Evolutionary conservation across 2,797 vertebrate species (phyloP).

Genomic region (Amniataba percoides): DNA sequence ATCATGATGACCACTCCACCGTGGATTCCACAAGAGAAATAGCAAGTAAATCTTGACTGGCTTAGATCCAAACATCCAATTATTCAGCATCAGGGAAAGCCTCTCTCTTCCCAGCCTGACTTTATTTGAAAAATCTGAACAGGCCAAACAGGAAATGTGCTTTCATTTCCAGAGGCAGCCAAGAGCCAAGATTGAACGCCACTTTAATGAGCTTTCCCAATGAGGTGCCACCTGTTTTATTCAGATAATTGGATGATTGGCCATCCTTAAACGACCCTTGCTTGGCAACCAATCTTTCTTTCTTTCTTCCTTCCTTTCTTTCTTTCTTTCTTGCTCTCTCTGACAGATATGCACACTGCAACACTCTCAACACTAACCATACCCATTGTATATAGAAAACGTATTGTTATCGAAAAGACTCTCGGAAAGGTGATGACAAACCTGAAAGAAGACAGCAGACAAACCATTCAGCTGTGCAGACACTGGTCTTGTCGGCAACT

Average conservation of each 20-base stretch:
- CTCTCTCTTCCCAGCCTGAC: conserved; percentile 45
- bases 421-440: conserved; percentile 17
- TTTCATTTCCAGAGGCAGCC: conserved; percentile 74
- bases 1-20: conserved; percentile 62
- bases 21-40: conserved; percentile 55
- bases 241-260: conserved; percentile 83
- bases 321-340: neutral
- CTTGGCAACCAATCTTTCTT: conserved; percentile 57
- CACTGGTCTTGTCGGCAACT: neutral
- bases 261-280: conserved; percentile 75
- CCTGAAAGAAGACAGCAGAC: conserved; percentile 4
- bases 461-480: neutral
- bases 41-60: conserved; percentile 65
- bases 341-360: neutral
- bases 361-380: conserved; percentile 15
- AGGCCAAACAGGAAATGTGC: conserved; percentile 71
- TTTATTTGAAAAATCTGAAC: conserved; percentile 71
- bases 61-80: conserved; percentile 71
- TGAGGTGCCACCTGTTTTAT: conserved; percentile 84
- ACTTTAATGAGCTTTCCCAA: conserved; percentile 83
- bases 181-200: conserved; percentile 69
- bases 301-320: conserved; percentile 14
- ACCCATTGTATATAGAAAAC: conserved; percentile 11
- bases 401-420: conserved; percentile 30
- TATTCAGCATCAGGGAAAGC: conserved; percentile 66